Evolutionary conservation across 2,113 vertebrate genomes (phyloP).

Genomic region (Pteronura brasiliensis): DNA sequence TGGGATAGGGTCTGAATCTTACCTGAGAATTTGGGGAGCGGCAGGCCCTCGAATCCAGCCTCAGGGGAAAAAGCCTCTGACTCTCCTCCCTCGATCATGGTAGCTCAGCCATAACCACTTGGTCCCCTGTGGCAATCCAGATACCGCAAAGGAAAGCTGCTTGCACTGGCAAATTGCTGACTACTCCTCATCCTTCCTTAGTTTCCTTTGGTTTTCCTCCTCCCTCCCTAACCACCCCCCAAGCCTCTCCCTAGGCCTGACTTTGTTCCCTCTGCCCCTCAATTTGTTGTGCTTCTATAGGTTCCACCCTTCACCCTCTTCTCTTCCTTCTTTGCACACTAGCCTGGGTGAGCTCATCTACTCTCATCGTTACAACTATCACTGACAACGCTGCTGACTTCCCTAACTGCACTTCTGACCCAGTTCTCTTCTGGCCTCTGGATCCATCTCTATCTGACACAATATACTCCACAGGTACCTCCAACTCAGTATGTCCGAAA

Average conservation of each 20-base stretch:
- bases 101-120: rapidly evolving
- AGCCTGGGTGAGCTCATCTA: background rate
- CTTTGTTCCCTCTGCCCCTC: background rate
- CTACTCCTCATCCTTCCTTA: background rate
- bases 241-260: background rate
- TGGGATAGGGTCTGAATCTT: background rate
- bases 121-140: background rate
- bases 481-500: background rate
- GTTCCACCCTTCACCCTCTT: background rate
- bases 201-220: background rate
- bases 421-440: background rate
- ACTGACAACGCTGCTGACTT: background rate
- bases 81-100: rapidly evolving
- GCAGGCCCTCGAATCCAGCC: background rate
- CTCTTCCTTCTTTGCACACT: background rate
- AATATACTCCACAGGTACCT: background rate
- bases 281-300: background rate
- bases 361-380: background rate
- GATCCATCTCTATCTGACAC: too few relatives aligned
- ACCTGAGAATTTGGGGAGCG: background rate
- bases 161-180: background rate
- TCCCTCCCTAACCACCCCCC: background rate
- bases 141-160: background rate
- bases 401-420: background rate
- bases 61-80: background rate